Base-by-base conservation (phyloP, 2,797 vertebrate genomes). In the Enteromius thamalakanensis region DNA sequence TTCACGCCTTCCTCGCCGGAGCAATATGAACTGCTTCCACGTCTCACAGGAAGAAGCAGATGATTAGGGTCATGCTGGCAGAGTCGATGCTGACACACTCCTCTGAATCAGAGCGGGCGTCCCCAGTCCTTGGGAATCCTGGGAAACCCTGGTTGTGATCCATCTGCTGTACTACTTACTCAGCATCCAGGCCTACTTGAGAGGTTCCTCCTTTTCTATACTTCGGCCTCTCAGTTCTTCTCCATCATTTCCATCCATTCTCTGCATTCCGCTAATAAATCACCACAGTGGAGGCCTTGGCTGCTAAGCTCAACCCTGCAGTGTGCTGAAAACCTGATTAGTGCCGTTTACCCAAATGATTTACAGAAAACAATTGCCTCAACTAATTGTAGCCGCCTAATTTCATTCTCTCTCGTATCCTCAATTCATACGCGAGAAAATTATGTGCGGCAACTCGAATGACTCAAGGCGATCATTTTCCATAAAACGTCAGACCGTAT, bases 11-110 rank as follows among this genome's bases (percentile, higher is more conserved):
- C 79, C 78, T 86, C 67, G 70, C 71, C 77, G 65, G 78, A 82
- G 84, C 79, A 86, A 83, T 83, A 70, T 84, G 85, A 87, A 79
- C 62, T 72, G 75, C 68, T 65, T 80, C 87, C 86, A 85, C 74
- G 67, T 87, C 79, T 88, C 83, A 85, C 68, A 70, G 84, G 77
- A 60, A 76, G 80, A 79, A 79, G 86, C 82, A 82, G 87, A 87
- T 87, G 83, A 85, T 78, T 74, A 67, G 75, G 76, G 58, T 81
- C 84, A 83, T 42, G 65, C 68, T 81, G 84, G 84, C 85, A 69
- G 76, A 76, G 29, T 69, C 64, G 71, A 80, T 79, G 85, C 84
- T 87, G 85, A 88, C 85, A 85, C 42, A 70, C 80, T 79, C 76
- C 79, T 86, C 84, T 85, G 49, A 76, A 62, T 51, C 49, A 85